Percentiles rank a stretch among this genome's conserved stretches.
Conservation (phyloP, 2,888 invertebrate genomes). For the Yponomeuta cagnagella region DNA sequence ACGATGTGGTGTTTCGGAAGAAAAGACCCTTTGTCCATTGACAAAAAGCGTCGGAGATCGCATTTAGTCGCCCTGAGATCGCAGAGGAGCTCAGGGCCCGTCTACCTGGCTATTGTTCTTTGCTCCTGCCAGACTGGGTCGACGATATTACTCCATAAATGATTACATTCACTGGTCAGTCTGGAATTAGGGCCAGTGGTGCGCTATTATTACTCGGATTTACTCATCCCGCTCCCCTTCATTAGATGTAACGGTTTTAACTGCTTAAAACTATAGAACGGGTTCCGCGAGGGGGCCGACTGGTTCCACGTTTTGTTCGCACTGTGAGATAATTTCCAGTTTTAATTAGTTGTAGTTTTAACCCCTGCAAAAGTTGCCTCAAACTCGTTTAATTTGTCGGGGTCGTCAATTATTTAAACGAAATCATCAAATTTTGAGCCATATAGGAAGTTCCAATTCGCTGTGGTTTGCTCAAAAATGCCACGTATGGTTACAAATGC, state of each 20-base stretch:
- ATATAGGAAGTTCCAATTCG: conserved; percentile 4
- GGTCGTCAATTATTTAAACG: neutral
- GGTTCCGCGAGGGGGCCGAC: conserved; percentile 65
- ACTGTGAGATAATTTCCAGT: conserved; percentile 64
- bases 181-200: conserved; percentile 61
- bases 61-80: conserved; percentile 38
- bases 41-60: conserved; percentile 69
- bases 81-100: conserved; percentile 51
- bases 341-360: conserved; percentile 50
- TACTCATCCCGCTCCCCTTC: conserved; percentile 69
- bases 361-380: conserved; percentile 5
- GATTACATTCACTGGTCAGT: conserved; percentile 70
- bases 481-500: conserved; percentile 17
- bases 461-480: conserved; percentile 16
- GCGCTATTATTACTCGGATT: conserved; percentile 62
- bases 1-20: conserved; percentile 74
- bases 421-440: neutral
- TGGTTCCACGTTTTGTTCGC: conserved; percentile 52
- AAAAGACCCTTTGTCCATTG: conserved; percentile 71
- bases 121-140: conserved; percentile 64
- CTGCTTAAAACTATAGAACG: conserved; percentile 74
- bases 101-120: conserved; percentile 71
- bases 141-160: conserved; percentile 65
- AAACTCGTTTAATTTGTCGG: neutral
- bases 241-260: conserved; percentile 75